These are phyloP conservation scores for Sesamia nonagrioides DNA, from an alignment of 1,140 invertebrate genomes.

Conservation along the genomic window DNA sequence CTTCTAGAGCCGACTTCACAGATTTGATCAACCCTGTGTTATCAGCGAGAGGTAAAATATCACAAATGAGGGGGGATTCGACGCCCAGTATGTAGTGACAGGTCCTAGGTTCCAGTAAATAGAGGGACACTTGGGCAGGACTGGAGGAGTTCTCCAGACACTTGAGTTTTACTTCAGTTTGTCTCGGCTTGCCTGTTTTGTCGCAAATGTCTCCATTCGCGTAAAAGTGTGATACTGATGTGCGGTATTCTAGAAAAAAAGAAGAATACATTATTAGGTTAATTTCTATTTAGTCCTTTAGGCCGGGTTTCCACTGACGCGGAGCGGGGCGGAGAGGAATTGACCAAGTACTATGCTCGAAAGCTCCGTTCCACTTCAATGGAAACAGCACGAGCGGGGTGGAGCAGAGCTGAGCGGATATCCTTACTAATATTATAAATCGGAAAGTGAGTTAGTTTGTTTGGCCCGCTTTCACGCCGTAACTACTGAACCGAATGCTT, in stretches of 20 bases:
- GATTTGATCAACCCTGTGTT: constrained; percentile 89
- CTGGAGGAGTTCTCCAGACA: constrained; percentile 91
- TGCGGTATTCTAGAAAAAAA: constrained; percentile 84
- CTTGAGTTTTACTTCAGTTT: constrained; percentile 96
- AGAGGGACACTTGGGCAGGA: constrained; percentile 94
- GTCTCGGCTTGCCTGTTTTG: constrained; percentile 92
- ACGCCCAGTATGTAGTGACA: constrained; percentile 97
- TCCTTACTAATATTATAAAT: too few relatives aligned
- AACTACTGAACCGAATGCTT: too few relatives aligned
- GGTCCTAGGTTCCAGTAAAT: constrained; percentile 95
- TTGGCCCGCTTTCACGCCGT: too few relatives aligned
- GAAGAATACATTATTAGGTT: neutral
- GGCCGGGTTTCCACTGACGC: too few relatives aligned
- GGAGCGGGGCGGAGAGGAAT: too few relatives aligned
- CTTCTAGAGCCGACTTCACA: constrained; percentile 51
- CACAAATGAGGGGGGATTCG: constrained; percentile 96
- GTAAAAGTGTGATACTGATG: constrained; percentile 95
- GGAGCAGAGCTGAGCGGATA: too few relatives aligned
- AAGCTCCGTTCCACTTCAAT: too few relatives aligned
- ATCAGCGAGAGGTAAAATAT: constrained; percentile 93
- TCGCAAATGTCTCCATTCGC: constrained; percentile 95
- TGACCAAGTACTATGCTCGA: too few relatives aligned
- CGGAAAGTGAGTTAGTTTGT: too few relatives aligned
- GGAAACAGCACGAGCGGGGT: too few relatives aligned
- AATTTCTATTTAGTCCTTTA: neutral